phyloP scores from a whole-genome alignment of 2,113 vertebrate genomes.

The Nothocercus julius region DNA sequence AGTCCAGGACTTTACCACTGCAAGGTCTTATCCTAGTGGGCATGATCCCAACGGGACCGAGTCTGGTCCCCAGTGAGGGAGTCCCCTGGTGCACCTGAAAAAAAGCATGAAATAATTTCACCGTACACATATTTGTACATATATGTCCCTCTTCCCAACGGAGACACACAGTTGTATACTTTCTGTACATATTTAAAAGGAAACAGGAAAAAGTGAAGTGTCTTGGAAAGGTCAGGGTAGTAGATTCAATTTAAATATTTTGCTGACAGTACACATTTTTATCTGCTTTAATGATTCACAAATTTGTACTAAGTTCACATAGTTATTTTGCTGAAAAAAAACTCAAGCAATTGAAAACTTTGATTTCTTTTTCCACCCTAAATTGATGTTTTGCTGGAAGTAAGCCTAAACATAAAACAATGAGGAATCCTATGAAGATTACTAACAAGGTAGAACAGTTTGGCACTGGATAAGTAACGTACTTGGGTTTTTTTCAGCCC shows the following conservation, averaged over 20 bases:
- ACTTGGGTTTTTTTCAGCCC: background rate
- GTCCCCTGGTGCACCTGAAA: background rate
- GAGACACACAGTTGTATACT: background rate
- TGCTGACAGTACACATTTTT: background rate
- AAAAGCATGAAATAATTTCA: background rate
- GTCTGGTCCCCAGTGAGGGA: fast-evolving
- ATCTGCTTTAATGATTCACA: background rate
- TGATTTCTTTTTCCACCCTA: background rate
- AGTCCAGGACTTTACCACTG: fast-evolving
- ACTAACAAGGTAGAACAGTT: background rate
- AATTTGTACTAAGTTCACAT: background rate
- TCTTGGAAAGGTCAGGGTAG: background rate
- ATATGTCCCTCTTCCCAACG: background rate
- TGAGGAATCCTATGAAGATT: background rate
- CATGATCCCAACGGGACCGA: fast-evolving
- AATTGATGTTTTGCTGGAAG: background rate
- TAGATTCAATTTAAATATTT: background rate
- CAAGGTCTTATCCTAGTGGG: background rate
- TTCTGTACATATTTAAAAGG: background rate
- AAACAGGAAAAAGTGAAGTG: background rate
- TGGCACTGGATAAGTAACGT: background rate
- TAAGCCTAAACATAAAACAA: background rate
- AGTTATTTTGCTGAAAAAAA: background rate
- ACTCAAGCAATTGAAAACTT: background rate
- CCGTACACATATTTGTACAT: background rate